Conservation (phyloP, 1,140 invertebrate species). For the Hycleus phaleratus region DNA sequence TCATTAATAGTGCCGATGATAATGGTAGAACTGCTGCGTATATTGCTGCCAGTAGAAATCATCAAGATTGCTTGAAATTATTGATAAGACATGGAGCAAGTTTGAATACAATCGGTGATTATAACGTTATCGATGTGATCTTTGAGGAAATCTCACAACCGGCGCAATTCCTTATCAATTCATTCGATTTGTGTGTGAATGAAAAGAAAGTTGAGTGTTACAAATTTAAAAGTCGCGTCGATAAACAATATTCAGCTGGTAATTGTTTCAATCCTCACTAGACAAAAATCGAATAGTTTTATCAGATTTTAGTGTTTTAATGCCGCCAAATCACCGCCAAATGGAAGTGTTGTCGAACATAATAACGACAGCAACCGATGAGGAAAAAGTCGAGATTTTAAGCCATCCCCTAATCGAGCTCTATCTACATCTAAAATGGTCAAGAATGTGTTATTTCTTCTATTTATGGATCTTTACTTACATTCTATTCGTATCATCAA, state of each 20-base stretch:
- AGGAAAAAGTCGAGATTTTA: constrained; percentile 26
- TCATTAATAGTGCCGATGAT: constrained; percentile 4
- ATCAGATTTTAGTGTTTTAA: constrained; percentile 27
- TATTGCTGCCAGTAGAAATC: constrained; percentile 2
- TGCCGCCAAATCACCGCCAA: constrained; percentile 19
- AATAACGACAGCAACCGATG: constrained; percentile 19
- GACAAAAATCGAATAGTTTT: neutral
- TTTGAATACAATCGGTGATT: neutral
- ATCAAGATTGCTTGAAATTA: constrained; percentile 6
- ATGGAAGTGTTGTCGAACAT: constrained; percentile 25
- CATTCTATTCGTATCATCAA: constrained; percentile 22
- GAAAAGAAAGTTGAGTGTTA: neutral
- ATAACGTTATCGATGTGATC: constrained; percentile 6
- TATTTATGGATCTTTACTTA: constrained; percentile 26
- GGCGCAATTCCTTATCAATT: constrained; percentile 1
- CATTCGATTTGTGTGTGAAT: constrained; percentile 1
- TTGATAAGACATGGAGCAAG: constrained; percentile 2
- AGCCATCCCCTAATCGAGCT: constrained; percentile 27
- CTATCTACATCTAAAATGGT: constrained; percentile 26
- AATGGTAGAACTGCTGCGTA: constrained; percentile 7
- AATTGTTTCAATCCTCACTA: neutral
- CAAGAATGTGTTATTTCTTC: constrained; percentile 24
- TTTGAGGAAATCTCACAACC: constrained; percentile 10
- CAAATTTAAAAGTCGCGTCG: neutral
- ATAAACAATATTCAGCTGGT: constrained; percentile 12